A percentile compares a stretch with the other conserved stretches of the same genome.
Evolutionary conservation across 2,888 invertebrate genomes (phyloP).

Genomic region (Idaea aversata): DNA sequence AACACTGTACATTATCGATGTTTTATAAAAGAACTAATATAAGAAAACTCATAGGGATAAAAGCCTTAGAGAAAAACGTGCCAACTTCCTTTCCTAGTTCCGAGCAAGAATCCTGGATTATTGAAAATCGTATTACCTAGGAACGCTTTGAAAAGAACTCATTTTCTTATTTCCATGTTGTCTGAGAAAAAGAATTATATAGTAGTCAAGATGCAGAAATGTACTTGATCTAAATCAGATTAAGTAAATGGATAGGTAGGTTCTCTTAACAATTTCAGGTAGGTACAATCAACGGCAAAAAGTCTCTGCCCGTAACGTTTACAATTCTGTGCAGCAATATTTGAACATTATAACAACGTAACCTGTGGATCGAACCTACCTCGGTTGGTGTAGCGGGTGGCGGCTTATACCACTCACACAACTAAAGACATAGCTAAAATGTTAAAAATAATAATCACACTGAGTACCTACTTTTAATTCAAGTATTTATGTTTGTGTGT

Average conservation of each 20-base stretch:
- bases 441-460: too few species aligned
- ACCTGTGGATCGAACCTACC: too few species aligned
- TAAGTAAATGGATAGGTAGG: background rate
- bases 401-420: too few species aligned
- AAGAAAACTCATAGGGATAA: slow-evolving; percentile 5
- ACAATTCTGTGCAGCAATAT: too few species aligned
- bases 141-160: slow-evolving; percentile 20
- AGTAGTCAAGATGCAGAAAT: background rate
- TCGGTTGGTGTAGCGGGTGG: too few species aligned
- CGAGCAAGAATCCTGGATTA: slow-evolving; percentile 18
- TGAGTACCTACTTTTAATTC: too few species aligned
- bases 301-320: too few species aligned
- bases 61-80: slow-evolving; percentile 15
- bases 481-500: too few species aligned
- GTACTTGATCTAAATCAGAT: background rate
- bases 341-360: too few species aligned
- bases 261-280: too few species aligned
- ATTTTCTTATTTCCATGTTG: slow-evolving; percentile 19
- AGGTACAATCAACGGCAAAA: too few species aligned
- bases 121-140: slow-evolving; percentile 27
- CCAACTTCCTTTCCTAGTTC: background rate
- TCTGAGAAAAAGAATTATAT: slow-evolving; percentile 15
- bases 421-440: too few species aligned
- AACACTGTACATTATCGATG: background rate
- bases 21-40: background rate